Conservation (phyloP, 1,140 invertebrate species). For the Pseudomyrmex sp. region DNA sequence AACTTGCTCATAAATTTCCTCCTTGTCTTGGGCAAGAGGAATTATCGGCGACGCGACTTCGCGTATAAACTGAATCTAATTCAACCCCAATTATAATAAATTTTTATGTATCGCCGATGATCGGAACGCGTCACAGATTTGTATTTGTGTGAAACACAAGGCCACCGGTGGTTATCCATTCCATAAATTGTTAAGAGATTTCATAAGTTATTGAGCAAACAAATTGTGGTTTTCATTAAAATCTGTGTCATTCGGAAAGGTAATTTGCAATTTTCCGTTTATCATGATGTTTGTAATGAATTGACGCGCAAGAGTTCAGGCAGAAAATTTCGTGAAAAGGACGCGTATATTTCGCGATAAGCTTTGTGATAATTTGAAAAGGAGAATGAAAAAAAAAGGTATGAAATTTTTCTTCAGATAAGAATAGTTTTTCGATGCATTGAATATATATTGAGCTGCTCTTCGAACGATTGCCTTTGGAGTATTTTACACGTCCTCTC, state of each 20-base stretch:
- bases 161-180: too few species aligned
- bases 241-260: neutral
- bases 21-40: neutral
- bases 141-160: neutral
- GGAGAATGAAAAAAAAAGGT: too few species aligned
- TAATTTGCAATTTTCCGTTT: neutral
- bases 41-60: slow-evolving; percentile 4
- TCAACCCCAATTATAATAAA: slow-evolving; percentile 52
- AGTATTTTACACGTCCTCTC: too few species aligned
- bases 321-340: too few species aligned
- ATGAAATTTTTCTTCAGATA: too few species aligned
- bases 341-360: too few species aligned
- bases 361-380: too few species aligned
- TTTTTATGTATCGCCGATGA: slow-evolving; percentile 23
- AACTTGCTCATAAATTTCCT: slow-evolving; percentile 53
- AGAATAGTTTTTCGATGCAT: too few species aligned
- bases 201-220: neutral
- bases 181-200: neutral
- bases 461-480: too few species aligned
- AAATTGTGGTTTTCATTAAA: neutral
- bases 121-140: neutral
- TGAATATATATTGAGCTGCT: too few species aligned
- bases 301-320: too few species aligned
- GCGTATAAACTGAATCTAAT: slow-evolving; percentile 6
- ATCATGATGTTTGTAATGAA: neutral